A percentile compares a stretch with the other conserved stretches of the same genome.
Evolutionary conservation across 2,113 vertebrate genomes (phyloP).

Genomic region (Macrotus californicus): DNA sequence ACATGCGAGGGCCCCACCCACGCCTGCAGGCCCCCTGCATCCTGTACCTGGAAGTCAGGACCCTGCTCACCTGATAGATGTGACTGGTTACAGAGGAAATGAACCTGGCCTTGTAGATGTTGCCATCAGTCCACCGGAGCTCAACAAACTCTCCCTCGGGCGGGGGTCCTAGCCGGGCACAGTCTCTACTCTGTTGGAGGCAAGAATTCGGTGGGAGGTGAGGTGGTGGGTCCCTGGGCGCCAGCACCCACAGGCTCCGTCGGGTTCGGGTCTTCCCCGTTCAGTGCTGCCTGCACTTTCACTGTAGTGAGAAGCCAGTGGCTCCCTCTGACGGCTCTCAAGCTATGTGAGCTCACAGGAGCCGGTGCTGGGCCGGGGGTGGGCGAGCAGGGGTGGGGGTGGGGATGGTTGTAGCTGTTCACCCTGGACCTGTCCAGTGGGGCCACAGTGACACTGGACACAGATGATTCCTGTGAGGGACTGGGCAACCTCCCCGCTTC

Average conservation of each 20-base stretch:
- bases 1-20: too few relatives aligned
- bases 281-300: background rate
- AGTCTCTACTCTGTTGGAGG: slow-evolving; percentile 90
- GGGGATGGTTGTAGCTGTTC: background rate
- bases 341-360: rapidly evolving
- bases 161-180: slow-evolving; percentile 86
- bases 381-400: background rate
- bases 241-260: rapidly evolving
- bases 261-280: background rate
- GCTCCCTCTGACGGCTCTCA: rapidly evolving
- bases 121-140: slow-evolving; percentile 84
- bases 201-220: rapidly evolving
- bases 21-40: background rate
- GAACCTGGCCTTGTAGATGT: slow-evolving; percentile 89
- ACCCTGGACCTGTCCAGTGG: background rate
- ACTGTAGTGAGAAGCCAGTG: background rate
- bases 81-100: slow-evolving; percentile 85
- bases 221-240: background rate
- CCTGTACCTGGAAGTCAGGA: rapidly evolving
- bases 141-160: slow-evolving; percentile 86
- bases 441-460: background rate
- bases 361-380: background rate
- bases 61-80: slow-evolving; percentile 87
- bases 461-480: background rate
- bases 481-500: rapidly evolving